These are phyloP conservation scores for Sebastes baramenuke DNA, from an alignment of 2,797 vertebrate species.

Conservation along the genomic window DNA sequence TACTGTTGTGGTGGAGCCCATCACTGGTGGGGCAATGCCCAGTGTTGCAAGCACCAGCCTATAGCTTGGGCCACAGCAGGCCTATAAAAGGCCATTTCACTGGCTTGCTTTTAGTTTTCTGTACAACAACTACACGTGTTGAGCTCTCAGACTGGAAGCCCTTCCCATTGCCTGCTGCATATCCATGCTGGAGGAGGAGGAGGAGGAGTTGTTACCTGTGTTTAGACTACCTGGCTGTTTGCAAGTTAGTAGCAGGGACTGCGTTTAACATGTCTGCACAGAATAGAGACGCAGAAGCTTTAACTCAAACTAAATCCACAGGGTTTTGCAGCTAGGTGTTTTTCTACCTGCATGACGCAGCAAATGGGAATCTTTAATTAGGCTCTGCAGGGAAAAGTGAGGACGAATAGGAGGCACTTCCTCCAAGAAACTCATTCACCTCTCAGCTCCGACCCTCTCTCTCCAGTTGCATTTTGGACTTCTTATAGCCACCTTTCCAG, in stretches of 20 bases:
- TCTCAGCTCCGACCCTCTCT: conserved; percentile 59
- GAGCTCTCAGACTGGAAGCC: conserved; percentile 66
- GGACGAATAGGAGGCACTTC: conserved; percentile 74
- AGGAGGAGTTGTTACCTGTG: conserved; percentile 83
- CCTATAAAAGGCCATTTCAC: conserved; percentile 75
- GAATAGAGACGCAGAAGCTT: conserved; percentile 28
- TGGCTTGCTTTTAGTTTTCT: conserved; percentile 60
- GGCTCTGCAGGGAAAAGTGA: conserved; percentile 58
- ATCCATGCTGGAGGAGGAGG: conserved; percentile 65
- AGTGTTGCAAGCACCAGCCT: conserved; percentile 59
- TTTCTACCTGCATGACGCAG: conserved; percentile 62
- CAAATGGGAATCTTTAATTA: conserved; percentile 68
- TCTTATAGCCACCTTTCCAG: conserved; percentile 35
- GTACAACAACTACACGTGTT: conserved; percentile 81
- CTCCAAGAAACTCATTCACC: conserved; percentile 75
- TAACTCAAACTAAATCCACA: conserved; percentile 10
- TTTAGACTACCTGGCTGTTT: conserved; percentile 74
- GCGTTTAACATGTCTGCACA: conserved; percentile 71
- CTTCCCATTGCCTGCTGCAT: conserved; percentile 72
- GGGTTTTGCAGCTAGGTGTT: background rate
- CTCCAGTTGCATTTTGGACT: conserved; percentile 65
- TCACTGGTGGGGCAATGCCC: conserved; percentile 59
- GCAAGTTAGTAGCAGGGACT: conserved; percentile 57
- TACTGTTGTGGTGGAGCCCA: conserved; percentile 72
- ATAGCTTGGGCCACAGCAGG: conserved; percentile 39